Conservation (phyloP, 2,888 invertebrate species). For the Drosophila picticornis region DNA sequence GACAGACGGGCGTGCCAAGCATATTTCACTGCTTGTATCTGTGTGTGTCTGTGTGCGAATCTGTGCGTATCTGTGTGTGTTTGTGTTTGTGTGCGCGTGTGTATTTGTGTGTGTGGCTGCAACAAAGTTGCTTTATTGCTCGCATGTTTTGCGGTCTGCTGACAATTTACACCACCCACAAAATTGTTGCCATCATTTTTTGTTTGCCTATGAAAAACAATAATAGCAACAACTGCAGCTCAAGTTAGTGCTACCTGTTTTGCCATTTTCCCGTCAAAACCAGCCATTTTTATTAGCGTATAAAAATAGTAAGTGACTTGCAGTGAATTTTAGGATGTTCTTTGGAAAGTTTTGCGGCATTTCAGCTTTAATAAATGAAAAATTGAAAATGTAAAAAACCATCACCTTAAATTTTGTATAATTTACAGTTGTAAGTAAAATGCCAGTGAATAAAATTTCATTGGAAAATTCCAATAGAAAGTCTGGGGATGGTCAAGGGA, state of each 20-base stretch:
- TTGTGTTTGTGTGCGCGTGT: background rate
- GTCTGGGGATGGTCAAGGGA: background rate
- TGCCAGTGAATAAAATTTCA: background rate
- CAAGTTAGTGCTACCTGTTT: slow-evolving; percentile 13
- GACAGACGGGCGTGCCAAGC: slow-evolving; percentile 24
- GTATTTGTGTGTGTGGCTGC: slow-evolving; percentile 8
- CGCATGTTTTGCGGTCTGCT: slow-evolving; percentile 72
- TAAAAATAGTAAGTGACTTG: too few species aligned
- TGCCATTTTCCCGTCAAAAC: background rate
- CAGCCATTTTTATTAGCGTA: background rate
- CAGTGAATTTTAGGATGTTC: background rate
- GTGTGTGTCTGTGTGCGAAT: background rate
- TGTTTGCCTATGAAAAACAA: slow-evolving; percentile 32
- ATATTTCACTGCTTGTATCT: slow-evolving; percentile 5
- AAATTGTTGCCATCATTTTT: slow-evolving; percentile 37
- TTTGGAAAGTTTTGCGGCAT: background rate
- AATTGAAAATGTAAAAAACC: background rate
- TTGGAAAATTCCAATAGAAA: background rate
- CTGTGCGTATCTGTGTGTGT: background rate
- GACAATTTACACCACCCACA: slow-evolving; percentile 57
- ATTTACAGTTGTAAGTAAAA: background rate
- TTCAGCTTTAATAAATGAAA: background rate
- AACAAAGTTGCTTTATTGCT: slow-evolving; percentile 67
- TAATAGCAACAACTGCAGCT: slow-evolving; percentile 37
- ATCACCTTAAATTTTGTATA: background rate